Evolutionary conservation across 30 jellyfish, hydroid and myxozoan genomes (phyloP).

Genomic region (Haliclystus octoradiatus): DNA sequence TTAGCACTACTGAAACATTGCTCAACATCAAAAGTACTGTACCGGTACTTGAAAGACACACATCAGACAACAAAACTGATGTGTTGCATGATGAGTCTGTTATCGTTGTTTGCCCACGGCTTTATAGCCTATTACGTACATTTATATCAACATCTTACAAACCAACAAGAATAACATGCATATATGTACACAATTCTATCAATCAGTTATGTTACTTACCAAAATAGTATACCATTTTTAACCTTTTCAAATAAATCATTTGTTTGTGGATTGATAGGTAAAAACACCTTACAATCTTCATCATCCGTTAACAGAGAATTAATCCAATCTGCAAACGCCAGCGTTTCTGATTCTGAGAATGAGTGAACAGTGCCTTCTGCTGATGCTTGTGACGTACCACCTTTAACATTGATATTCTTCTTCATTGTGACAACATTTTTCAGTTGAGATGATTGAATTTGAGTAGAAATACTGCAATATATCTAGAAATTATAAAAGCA

Average conservation of each 20-base stretch:
- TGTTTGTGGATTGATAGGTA: constrained; percentile 59
- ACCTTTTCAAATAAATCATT: constrained; percentile 75
- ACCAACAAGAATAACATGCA: no score
- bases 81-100: no score
- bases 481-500: not conserved
- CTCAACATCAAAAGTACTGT: no score
- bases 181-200: no score
- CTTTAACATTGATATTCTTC: constrained; percentile 55
- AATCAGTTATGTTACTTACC: no score
- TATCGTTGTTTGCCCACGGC: no score
- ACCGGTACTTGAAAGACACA: no score
- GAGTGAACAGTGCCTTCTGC: constrained; percentile 97
- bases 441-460: not conserved
- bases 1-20: no score
- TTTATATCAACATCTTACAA: no score
- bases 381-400: constrained; percentile 93
- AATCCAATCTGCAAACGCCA: constrained; percentile 96
- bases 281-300: constrained; percentile 45
- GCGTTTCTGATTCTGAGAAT: constrained; percentile 73
- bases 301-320: constrained; percentile 71
- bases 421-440: not conserved
- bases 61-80: no score
- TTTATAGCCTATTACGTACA: no score
- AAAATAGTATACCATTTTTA: constrained; percentile 90
- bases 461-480: not conserved